Conservation (phyloP, 1,140 invertebrate species). For the Megalopta genalis region DNA sequence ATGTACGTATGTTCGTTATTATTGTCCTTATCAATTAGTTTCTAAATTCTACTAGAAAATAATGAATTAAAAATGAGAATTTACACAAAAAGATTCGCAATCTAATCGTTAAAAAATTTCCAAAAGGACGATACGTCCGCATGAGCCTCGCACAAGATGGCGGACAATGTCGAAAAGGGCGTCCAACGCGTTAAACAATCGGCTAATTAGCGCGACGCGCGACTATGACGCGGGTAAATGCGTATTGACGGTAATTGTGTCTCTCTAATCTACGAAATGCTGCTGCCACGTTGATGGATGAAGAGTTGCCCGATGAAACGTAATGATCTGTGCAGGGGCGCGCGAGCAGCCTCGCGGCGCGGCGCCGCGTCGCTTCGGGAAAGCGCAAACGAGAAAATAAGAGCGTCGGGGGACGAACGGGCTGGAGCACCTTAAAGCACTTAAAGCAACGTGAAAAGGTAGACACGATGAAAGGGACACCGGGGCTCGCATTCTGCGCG, state of each 20-base stretch:
- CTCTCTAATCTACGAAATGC: slow-evolving; percentile 15
- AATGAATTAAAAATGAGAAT: too few relatives aligned
- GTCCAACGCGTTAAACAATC: not conserved
- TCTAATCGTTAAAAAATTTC: too few relatives aligned
- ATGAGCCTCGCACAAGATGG: too few relatives aligned
- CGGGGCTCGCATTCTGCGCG: not conserved
- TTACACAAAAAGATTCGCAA: too few relatives aligned
- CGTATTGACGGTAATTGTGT: slow-evolving; percentile 8
- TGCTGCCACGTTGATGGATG: slow-evolving; percentile 14
- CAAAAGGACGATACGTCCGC: too few relatives aligned
- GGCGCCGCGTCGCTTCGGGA: not conserved
- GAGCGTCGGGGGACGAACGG: slow-evolving; percentile 2
- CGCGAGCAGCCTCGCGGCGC: not conserved
- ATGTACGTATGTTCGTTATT: too few relatives aligned
- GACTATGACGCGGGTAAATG: not conserved
- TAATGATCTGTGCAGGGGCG: slow-evolving; percentile 19
- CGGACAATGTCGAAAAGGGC: not conserved
- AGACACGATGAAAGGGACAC: not conserved
- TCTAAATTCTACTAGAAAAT: too few relatives aligned
- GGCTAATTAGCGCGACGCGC: not conserved
- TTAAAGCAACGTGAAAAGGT: slow-evolving; percentile 34
- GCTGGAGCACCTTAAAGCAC: not conserved
- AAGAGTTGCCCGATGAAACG: slow-evolving; percentile 5
- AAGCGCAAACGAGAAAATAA: slow-evolving; percentile 55
- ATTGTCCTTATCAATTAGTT: too few relatives aligned